Base-by-base conservation (phyloP, 2,113 vertebrate species). In the Oreochromis spilurus region DNA sequence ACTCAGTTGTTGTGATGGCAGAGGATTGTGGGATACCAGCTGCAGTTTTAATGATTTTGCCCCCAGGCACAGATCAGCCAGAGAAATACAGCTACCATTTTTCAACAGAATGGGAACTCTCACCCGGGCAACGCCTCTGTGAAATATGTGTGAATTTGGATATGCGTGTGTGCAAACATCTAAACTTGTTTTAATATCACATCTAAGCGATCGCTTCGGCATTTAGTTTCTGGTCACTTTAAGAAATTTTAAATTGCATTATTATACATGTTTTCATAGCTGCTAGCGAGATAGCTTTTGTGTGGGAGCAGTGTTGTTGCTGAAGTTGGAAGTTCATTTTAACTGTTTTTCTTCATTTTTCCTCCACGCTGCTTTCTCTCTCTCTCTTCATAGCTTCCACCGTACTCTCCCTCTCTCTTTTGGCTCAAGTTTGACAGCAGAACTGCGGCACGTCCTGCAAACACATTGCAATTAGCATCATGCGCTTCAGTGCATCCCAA, bases 11-110 rank as follows among this genome's bases (percentile, higher is more conserved):
- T 92, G 84, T 65, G 87, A 84, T 89, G 86, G 84, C 87, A 88
- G 82, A 84, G 87, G 87, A 90, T 91, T 90, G 88, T 87, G 75
- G 53, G 89, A 91, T 92, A 82, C 92, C 93, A 94, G 93, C 93
- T 96, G 94, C 77, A 92, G 77, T 92, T 90, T 93, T 94, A 96
- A 96, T 95, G 95, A 96, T 96, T 96, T 94, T 94, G 84, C 88
- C 95, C 91, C 67, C 70, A 67, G 88, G 95, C 91, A 70, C 72
- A 88, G 88, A 91, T 92, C 85, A 93, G 86, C 79, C 85, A 34
- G 58, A 91, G 91, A 94, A 90, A 91, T 87, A 77, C 48, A 90
- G 55, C 90, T 89, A 86, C 81, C 38, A 48, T 88, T 91, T 89
- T 89, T 79, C 45, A 82, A 48, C 82, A 10, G 52, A 88, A 85